Conservation (phyloP, 2,113 vertebrate genomes). For the Psilopsiagon aymara region DNA sequence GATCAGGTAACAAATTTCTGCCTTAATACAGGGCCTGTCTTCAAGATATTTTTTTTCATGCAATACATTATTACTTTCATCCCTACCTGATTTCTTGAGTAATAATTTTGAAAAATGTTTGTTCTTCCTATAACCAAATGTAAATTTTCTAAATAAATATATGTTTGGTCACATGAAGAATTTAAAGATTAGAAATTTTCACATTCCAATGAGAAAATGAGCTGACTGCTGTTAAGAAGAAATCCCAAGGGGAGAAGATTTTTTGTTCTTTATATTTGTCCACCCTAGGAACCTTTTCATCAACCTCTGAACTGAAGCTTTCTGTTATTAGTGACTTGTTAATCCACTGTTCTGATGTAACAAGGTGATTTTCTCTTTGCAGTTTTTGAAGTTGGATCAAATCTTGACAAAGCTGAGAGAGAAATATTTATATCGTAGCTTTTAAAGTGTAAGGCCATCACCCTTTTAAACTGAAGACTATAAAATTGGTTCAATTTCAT, state of each 20-base stretch:
- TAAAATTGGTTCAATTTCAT: background rate
- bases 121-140: background rate
- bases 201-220: background rate
- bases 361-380: background rate
- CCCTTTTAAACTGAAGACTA: background rate
- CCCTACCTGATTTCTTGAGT: background rate
- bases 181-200: background rate
- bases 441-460: background rate
- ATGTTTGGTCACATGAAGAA: background rate
- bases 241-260: background rate
- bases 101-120: background rate
- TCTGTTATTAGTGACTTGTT: background rate
- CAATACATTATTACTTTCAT: background rate
- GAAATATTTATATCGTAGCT: background rate
- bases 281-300: background rate
- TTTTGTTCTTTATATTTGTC: background rate
- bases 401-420: background rate
- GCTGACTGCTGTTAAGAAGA: background rate
- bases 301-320: background rate
- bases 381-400: background rate
- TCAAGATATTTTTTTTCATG: background rate
- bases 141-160: background rate
- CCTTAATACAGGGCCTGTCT: background rate
- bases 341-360: background rate
- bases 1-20: background rate